Percentiles rank a stretch among this genome's conserved stretches.
These are phyloP conservation scores for Actinopyga echinites DNA, from an alignment of 53 echinoderm and acorn worm species.

Conservation along the genomic window DNA sequence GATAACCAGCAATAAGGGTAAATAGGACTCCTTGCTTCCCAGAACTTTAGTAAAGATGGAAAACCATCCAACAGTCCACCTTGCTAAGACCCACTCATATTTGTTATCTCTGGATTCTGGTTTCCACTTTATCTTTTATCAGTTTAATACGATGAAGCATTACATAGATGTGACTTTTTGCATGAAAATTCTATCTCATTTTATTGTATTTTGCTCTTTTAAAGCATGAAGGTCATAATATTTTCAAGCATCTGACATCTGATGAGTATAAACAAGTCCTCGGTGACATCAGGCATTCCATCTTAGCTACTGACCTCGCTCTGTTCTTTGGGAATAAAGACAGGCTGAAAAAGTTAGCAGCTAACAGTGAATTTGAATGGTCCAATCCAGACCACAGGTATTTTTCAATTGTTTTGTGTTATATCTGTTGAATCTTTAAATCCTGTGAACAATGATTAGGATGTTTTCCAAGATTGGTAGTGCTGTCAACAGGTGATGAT, in stretches of 20 bases:
- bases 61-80: no score
- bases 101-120: no score
- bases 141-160: no score
- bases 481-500: no score
- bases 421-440: not conserved
- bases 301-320: constrained; percentile 93
- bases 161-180: no score
- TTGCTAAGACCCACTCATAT: no score
- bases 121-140: no score
- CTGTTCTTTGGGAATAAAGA: constrained; percentile 98
- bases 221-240: constrained; percentile 95
- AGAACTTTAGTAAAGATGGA: no score
- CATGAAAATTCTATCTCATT: not conserved
- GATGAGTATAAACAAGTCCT: constrained; percentile 94
- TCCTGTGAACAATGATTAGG: not conserved
- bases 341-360: constrained; percentile 81
- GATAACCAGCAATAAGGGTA: no score
- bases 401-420: not conserved
- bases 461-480: no score
- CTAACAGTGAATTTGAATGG: constrained; percentile 78
- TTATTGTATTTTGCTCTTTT: not conserved
- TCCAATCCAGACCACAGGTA: constrained; percentile 89
- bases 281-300: constrained; percentile 84
- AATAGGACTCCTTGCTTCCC: no score
- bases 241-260: constrained; percentile 93